Evolutionary conservation across 2,888 invertebrate species (phyloP).

Genomic region (Stenchaetothrips biformis): DNA sequence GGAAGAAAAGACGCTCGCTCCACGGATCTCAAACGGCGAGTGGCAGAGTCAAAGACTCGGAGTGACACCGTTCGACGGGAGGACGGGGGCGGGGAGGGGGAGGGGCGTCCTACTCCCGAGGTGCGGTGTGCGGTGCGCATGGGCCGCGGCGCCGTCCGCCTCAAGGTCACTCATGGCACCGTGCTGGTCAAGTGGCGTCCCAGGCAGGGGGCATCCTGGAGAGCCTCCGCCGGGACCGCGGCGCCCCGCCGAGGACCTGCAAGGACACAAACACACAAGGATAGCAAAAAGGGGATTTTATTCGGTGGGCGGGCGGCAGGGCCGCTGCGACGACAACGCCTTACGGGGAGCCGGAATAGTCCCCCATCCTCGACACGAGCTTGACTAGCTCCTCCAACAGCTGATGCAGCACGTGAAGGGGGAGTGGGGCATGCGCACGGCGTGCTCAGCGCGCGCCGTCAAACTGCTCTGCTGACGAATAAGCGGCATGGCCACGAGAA

Average conservation of each 20-base stretch:
- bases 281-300: background rate
- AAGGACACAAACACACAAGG: background rate
- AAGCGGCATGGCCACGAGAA: background rate
- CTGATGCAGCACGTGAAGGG: slow-evolving; percentile 13
- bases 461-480: background rate
- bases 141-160: background rate
- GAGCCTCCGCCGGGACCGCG: background rate
- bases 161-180: slow-evolving; percentile 6
- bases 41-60: background rate
- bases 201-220: background rate
- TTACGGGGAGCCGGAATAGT: too few species aligned
- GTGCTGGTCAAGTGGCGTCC: slow-evolving; percentile 11
- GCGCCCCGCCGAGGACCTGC: background rate
- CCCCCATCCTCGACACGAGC: background rate
- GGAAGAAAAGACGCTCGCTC: background rate
- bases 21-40: slow-evolving; percentile 5
- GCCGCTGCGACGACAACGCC: background rate
- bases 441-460: background rate
- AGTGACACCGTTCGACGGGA: background rate
- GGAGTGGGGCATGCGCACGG: background rate
- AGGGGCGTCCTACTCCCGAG: background rate
- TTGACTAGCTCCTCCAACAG: slow-evolving; percentile 12
- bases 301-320: background rate
- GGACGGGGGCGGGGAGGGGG: background rate
- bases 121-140: background rate